Conservation (phyloP, 1,140 invertebrate species). For the Leptonema lineaticorne region DNA sequence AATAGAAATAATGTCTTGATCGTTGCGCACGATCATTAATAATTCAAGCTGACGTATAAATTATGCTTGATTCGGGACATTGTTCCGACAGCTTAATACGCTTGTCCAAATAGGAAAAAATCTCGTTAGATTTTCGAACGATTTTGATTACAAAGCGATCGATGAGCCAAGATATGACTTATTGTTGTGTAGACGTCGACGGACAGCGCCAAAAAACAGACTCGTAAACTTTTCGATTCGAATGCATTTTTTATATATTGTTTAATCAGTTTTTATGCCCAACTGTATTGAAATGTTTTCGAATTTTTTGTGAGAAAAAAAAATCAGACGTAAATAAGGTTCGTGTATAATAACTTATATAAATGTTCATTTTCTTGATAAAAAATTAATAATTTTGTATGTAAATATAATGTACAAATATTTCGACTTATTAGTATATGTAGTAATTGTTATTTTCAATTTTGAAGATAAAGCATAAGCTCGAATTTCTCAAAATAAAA, state of each 20-base stretch:
- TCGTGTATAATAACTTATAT: no score
- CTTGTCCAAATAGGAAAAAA: slow-evolving; percentile 17
- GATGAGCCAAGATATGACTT: background rate
- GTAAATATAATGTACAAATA: no score
- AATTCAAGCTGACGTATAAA: slow-evolving; percentile 33
- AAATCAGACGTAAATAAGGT: no score
- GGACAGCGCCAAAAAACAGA: background rate
- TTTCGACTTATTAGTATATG: no score
- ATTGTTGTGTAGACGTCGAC: background rate
- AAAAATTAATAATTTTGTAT: no score
- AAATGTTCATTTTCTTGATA: no score
- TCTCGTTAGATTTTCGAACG: slow-evolving; percentile 12
- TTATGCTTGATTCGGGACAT: slow-evolving; percentile 33
- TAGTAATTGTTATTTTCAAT: no score
- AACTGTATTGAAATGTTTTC: no score
- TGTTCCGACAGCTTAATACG: slow-evolving; percentile 26
- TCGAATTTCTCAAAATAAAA: no score
- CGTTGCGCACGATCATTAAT: slow-evolving; percentile 28
- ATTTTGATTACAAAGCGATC: slow-evolving; percentile 5
- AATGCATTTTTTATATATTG: background rate
- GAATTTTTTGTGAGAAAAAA: no score
- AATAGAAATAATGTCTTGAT: slow-evolving; percentile 35
- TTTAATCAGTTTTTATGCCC: background rate
- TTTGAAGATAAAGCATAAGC: no score
- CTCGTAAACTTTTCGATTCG: background rate